Evolutionary conservation across 2,113 vertebrate genomes (phyloP), one percentile per base, ranked within the genome.

Genomic region (Lamprologus speciosus): DNA sequence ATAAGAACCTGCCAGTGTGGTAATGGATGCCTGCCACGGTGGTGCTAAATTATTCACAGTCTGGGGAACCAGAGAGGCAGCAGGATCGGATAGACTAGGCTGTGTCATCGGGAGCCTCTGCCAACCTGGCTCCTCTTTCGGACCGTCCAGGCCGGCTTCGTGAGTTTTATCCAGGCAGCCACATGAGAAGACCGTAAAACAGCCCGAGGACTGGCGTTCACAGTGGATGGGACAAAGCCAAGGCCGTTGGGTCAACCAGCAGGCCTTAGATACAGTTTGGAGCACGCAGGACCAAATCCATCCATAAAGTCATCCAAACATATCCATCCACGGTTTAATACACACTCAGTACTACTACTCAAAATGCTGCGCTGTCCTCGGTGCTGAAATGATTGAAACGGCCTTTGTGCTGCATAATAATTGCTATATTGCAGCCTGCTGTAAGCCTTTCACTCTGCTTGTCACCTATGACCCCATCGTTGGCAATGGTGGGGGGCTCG

Each of bases 21-120:
- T 98, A 99, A 99, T 97, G 97, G 98, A 99, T 97, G 98, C 98
- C 97, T 96, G 96, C 97, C 94, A 82, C 97, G 97, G 94, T 94
- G 94, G 94, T 95, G 95, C 96, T 99, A 89, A 98, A 99, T 99
- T 97, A 99, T 99, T 98, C 95, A 99, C 93, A 60, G 96, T 97
- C 97, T 97, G 97, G 97, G 97, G 97, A 98, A 99, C 92, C 92
- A 88, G 97, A 99, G 97, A 97, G 89, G 95, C 86, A 95, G 94
- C 93, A 93, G 92, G 94, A 98, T 98, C 98, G 96, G 96, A 97
- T 98, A 96, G 97, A 97, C 96, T 94, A 94, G 89, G 45, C 92
- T 90, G 42, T 94, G 96, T 96, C 97, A 96, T 93, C 91, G 65
- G 82, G 40, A 85, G n/a, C 86, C 89, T 83, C 68, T 31, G 90